Conservation (phyloP, 2,113 vertebrate genomes). For the Lota lota region DNA sequence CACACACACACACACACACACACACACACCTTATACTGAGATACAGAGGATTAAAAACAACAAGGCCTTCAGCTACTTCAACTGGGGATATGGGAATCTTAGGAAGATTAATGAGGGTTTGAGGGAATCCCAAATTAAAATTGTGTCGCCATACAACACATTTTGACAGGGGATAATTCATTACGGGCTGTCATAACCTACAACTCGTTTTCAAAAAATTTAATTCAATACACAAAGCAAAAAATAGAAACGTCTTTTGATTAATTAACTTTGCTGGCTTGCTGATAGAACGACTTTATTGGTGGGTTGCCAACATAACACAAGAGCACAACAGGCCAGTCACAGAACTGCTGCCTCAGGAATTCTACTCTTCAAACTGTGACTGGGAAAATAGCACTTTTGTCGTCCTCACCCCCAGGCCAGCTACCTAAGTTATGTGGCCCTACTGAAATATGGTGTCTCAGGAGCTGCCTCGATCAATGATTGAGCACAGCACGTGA, state of each 20-base stretch:
- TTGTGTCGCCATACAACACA: slow-evolving; percentile 41
- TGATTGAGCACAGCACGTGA: slow-evolving; percentile 21
- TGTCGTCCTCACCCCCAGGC: too few species aligned
- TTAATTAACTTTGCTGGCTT: slow-evolving; percentile 33
- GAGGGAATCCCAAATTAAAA: slow-evolving; percentile 48
- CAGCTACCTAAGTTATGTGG: slow-evolving; percentile 36
- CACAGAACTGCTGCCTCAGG: slow-evolving; percentile 44
- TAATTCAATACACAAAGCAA: slow-evolving; percentile 33
- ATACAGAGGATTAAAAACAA: slow-evolving; percentile 27
- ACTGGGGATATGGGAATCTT: slow-evolving; percentile 26
- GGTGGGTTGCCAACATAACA: slow-evolving; percentile 34
- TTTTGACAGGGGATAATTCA: slow-evolving; percentile 54
- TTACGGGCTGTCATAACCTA: slow-evolving; percentile 29
- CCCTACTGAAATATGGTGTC: slow-evolving; percentile 36
- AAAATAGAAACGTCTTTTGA: slow-evolving; percentile 24
- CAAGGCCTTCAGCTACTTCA: slow-evolving; percentile 23
- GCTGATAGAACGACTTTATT: slow-evolving; percentile 26
- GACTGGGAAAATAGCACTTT: slow-evolving; percentile 28
- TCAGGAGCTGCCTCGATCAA: slow-evolving; percentile 50
- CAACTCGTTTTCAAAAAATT: slow-evolving; percentile 37
- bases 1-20: too few species aligned
- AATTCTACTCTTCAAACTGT: slow-evolving; percentile 30
- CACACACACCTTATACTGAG: neutral
- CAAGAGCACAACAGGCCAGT: slow-evolving; percentile 31
- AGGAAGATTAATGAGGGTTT: slow-evolving; percentile 57